Conservation (phyloP, 2,888 invertebrate genomes). For the Pyrocoelia pectoralis region DNA sequence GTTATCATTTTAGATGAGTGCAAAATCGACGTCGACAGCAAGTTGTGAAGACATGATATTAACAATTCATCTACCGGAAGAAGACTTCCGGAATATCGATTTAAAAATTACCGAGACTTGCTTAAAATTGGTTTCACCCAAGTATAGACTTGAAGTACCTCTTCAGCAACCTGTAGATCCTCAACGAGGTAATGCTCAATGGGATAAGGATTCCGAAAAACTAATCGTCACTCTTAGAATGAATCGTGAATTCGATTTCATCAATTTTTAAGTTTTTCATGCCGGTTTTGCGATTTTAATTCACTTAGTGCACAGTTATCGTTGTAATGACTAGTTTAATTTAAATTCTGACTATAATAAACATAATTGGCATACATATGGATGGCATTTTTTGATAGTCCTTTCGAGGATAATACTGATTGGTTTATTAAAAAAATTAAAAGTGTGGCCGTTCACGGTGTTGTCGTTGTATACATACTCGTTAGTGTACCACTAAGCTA, state of each 20-base stretch:
- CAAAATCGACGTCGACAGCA: slow-evolving; percentile 78
- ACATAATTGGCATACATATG: too few species aligned
- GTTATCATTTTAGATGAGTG: slow-evolving; percentile 79
- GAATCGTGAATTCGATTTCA: slow-evolving; percentile 81
- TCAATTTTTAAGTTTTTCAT: slow-evolving; percentile 76
- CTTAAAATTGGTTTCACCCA: slow-evolving; percentile 70
- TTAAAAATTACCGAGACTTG: slow-evolving; percentile 70
- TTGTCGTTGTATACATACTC: too few species aligned
- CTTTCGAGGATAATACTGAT: too few species aligned
- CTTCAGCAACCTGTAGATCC: slow-evolving; percentile 85
- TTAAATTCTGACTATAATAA: too few species aligned
- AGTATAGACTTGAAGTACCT: slow-evolving; percentile 75
- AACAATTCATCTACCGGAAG: slow-evolving; percentile 77
- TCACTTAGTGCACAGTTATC: too few species aligned
- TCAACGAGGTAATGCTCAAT: slow-evolving; percentile 81
- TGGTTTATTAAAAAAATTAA: too few species aligned
- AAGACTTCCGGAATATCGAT: slow-evolving; percentile 77
- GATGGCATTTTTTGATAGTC: too few species aligned
- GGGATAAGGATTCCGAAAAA: slow-evolving; percentile 71
- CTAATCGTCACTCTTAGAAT: slow-evolving; percentile 77
- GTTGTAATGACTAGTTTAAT: too few species aligned
- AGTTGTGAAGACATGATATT: slow-evolving; percentile 92
- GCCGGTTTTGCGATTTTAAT: neutral
- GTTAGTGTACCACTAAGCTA: too few species aligned
- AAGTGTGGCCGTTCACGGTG: too few species aligned